A percentile compares a stretch with the other conserved stretches of the same genome.
Conservation (phyloP, 2,888 invertebrate genomes). For the Heliconius charithonia region DNA sequence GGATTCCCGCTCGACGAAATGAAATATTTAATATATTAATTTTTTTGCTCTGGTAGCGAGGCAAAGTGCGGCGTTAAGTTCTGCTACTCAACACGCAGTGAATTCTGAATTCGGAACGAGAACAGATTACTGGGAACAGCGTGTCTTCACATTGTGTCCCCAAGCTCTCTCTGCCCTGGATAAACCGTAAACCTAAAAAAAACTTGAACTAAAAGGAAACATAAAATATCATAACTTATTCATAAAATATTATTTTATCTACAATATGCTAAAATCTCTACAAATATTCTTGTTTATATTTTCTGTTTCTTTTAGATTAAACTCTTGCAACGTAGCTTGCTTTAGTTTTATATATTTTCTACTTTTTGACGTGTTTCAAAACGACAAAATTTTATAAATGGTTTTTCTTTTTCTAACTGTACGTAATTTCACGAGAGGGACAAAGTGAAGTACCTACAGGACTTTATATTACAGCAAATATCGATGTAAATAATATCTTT, state of each 20-base stretch:
- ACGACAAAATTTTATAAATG: neutral
- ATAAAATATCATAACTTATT: too few species aligned
- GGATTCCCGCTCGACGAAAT: too few species aligned
- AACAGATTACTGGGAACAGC: too few species aligned
- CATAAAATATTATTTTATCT: neutral
- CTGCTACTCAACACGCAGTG: too few species aligned
- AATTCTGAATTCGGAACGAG: too few species aligned
- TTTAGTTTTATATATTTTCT: neutral
- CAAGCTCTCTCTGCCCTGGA: too few species aligned
- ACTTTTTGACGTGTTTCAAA: neutral
- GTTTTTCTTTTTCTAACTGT: neutral
- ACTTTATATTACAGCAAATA: neutral
- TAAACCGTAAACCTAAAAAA: too few species aligned
- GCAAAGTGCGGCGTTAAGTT: too few species aligned
- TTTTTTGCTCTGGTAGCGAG: too few species aligned
- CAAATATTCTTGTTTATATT: neutral
- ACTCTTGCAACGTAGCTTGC: neutral
- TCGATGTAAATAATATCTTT: constrained; percentile 4
- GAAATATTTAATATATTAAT: too few species aligned
- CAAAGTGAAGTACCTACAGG: neutral
- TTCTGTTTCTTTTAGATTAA: neutral
- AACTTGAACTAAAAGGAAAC: too few species aligned
- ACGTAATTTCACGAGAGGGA: neutral
- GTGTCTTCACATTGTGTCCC: too few species aligned
- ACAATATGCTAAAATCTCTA: neutral